A percentile compares a stretch with the other conserved stretches of the same genome.
Conservation (phyloP, 2,113 vertebrate species). For the Setophaga petechia region DNA sequence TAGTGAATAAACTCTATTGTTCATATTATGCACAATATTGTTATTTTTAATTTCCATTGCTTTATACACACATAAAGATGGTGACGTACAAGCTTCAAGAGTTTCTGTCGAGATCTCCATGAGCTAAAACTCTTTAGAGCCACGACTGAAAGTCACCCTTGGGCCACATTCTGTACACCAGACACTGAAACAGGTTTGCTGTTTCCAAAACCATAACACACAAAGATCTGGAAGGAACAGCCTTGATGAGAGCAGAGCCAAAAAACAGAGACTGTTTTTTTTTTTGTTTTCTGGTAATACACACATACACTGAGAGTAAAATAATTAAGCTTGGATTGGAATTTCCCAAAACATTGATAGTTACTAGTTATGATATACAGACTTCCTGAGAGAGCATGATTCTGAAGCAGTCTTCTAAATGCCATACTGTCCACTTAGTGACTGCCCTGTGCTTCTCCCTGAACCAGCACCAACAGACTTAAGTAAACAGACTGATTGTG, state of each 20-base stretch:
- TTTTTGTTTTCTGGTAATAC: not conserved
- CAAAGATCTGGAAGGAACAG: not conserved
- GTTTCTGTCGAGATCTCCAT: not conserved
- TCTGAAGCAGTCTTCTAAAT: not conserved
- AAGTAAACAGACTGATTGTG: not conserved
- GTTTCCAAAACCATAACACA: not conserved
- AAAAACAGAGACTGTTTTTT: not conserved
- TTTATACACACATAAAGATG: not conserved
- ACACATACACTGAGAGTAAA: not conserved
- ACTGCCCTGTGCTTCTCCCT: not conserved
- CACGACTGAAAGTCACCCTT: not conserved
- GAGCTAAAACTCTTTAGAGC: not conserved
- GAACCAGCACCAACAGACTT: not conserved
- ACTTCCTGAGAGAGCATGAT: not conserved
- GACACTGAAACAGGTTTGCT: not conserved
- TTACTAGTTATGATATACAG: not conserved
- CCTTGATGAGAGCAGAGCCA: not conserved
- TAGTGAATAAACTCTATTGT: not conserved
- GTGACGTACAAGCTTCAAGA: fast-evolving
- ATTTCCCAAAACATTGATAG: not conserved
- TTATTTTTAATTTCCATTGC: not conserved
- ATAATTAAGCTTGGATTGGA: not conserved
- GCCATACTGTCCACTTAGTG: not conserved
- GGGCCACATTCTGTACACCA: not conserved
- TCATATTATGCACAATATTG: not conserved